A percentile compares a stretch with the other conserved stretches of the same genome.
Conservation (phyloP, 1,140 invertebrate species). For the Drosophila melanica region DNA sequence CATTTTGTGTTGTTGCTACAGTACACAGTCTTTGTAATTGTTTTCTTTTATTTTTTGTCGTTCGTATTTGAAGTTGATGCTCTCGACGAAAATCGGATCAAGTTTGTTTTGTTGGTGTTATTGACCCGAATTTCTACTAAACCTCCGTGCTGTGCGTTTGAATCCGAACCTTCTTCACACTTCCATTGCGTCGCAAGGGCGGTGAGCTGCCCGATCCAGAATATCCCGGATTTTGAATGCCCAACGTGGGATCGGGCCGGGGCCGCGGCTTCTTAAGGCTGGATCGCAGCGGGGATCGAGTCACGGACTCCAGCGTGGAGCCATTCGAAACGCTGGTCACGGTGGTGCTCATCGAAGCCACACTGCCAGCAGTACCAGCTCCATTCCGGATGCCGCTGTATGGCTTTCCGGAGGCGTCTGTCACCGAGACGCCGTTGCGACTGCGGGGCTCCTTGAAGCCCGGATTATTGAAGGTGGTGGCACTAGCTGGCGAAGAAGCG, state of each 20-base stretch:
- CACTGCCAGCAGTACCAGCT: slow-evolving; percentile 86
- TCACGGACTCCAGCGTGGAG: slow-evolving; percentile 86
- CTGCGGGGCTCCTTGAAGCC: slow-evolving; percentile 90
- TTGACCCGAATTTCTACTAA: slow-evolving; percentile 69
- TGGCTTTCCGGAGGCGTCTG: slow-evolving; percentile 92
- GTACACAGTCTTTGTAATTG: slow-evolving; percentile 78
- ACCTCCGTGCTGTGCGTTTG: slow-evolving; percentile 95
- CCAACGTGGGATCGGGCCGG: slow-evolving; percentile 86
- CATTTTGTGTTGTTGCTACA: slow-evolving; percentile 61
- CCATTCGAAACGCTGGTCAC: slow-evolving; percentile 88
- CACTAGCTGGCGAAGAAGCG: slow-evolving; percentile 85
- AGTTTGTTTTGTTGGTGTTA: background rate
- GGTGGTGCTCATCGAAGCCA: slow-evolving; percentile 90
- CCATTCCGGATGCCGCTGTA: slow-evolving; percentile 90
- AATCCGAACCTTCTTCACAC: slow-evolving; percentile 94
- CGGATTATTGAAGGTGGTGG: slow-evolving; percentile 92
- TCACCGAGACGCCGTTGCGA: slow-evolving; percentile 90
- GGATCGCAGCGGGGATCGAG: slow-evolving; percentile 90
- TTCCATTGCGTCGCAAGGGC: slow-evolving; percentile 91
- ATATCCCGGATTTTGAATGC: slow-evolving; percentile 92
- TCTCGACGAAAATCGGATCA: slow-evolving; percentile 19
- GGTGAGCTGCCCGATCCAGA: slow-evolving; percentile 90
- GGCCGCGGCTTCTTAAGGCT: slow-evolving; percentile 92
- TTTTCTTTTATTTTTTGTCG: slow-evolving; percentile 49
- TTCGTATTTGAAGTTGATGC: slow-evolving; percentile 45